A percentile compares a stretch with the other conserved stretches of the same genome.
These are phyloP conservation scores for Crypturellus undulatus DNA, from an alignment of 2,113 vertebrate genomes.

Conservation along the genomic window DNA sequence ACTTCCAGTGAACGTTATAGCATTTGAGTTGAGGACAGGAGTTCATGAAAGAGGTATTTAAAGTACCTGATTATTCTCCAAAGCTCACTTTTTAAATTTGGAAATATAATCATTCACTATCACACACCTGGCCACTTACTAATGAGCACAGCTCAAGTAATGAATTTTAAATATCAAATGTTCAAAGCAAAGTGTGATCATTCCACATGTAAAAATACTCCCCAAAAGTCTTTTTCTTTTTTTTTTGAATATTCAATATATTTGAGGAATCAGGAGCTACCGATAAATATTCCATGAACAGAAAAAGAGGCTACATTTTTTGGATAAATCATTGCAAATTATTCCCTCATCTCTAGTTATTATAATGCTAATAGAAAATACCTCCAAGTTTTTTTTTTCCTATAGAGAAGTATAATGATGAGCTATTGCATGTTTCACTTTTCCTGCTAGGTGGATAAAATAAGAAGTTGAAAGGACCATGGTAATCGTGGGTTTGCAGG, in stretches of 20 bases:
- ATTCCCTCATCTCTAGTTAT: constrained; percentile 61
- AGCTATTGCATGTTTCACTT: constrained; percentile 48
- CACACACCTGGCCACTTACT: constrained; percentile 21
- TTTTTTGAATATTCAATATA: constrained; percentile 60
- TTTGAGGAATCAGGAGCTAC: constrained; percentile 26
- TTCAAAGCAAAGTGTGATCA: constrained; percentile 54
- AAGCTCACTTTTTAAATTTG: constrained; percentile 35
- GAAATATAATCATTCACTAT: background rate
- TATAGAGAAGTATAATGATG: constrained; percentile 50
- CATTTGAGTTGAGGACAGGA: background rate
- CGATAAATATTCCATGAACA: constrained; percentile 68
- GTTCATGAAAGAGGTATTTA: background rate
- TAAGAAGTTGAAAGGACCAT: constrained; percentile 29
- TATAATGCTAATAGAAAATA: constrained; percentile 61
- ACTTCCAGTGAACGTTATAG: background rate
- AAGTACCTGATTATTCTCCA: background rate
- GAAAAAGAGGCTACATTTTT: constrained; percentile 68
- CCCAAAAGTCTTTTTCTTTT: constrained; percentile 27
- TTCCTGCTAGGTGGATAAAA: constrained; percentile 20
- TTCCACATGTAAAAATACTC: constrained; percentile 34
- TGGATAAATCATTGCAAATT: constrained; percentile 70
- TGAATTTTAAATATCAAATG: constrained; percentile 47
- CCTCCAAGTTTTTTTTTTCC: constrained; percentile 44
- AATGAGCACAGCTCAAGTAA: constrained; percentile 53
- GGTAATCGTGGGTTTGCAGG: constrained; percentile 14